Evolutionary conservation across 2,113 vertebrate genomes (phyloP), one percentile per base, ranked within the genome.

Genomic region (Australoheros scitulus): DNA sequence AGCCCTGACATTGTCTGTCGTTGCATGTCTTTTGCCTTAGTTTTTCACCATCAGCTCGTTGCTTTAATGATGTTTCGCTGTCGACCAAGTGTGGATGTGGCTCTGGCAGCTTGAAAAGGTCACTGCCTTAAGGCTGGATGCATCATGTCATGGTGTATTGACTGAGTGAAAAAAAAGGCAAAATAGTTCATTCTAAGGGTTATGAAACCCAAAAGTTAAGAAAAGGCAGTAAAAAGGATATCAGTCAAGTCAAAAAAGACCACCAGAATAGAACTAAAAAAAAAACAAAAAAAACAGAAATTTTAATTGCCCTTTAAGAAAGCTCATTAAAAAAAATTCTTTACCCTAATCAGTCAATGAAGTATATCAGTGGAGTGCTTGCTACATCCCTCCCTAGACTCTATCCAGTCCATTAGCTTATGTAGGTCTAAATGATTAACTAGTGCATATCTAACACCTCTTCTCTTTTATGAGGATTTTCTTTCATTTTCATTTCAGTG

Each of bases 41-140:
- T 17, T 63, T 83, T 80, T 75, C 20, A 6, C 83, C 70, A 24
- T 84, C 61, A 55, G 26, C 61, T 81, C 58, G 61, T 81, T 75
- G 72, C 60, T 88, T 84, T 93, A 92, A 89, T 92, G 81, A 89
- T 88, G 80, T 84, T 77, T 82, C 64, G 4, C 7, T 38, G 43
- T 72, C 17, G 6, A 50, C 43, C 17, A 56, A 59, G n/a, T 76
- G 41, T 59, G n/a, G 65, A 34, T 18, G 26, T 43, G 75, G 29
- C 43, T 82, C 20, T 32, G 29, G 70, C 74, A 29, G 50, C 36
- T 55, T 29, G 65, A 63, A 34, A 76, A 61, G 79, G 63, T 86
- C 85, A 76, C 55, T 63, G 76, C 32, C 72, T 83, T 61, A 60
- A 85, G 60, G 84, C 32, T 3, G n/a, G 32, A 58, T 57, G 68